A percentile compares a stretch with the other conserved stretches of the same genome.
Evolutionary conservation across 2,113 vertebrate species (phyloP).

Genomic region (Geococcyx californianus): DNA sequence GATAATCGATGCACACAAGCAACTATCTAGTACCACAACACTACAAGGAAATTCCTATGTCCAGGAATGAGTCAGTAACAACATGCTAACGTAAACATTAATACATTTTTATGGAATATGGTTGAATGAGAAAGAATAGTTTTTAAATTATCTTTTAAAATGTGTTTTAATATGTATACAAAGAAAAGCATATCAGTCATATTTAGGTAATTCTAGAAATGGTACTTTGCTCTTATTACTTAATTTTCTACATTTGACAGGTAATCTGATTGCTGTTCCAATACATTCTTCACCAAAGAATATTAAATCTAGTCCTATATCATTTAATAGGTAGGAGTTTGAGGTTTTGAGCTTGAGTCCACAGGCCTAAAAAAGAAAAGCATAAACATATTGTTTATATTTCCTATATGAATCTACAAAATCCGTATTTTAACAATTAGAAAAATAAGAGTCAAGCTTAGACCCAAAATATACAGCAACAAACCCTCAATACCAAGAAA

Average conservation of each 20-base stretch:
- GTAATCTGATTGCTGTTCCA: not conserved
- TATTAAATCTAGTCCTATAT: not conserved
- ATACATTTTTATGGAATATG: not conserved
- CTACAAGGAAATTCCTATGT: not conserved
- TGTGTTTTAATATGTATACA: not conserved
- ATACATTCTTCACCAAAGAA: not conserved
- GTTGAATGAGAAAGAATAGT: not conserved
- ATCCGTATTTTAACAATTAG: not conserved
- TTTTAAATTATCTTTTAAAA: not conserved
- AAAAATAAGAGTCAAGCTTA: not conserved
- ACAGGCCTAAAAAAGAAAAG: not conserved
- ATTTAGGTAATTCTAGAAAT: not conserved
- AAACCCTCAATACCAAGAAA: not conserved
- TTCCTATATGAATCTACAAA: not conserved
- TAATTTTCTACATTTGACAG: not conserved
- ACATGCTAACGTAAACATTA: not conserved
- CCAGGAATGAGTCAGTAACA: not conserved
- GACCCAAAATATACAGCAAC: not conserved
- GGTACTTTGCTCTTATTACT: not conserved
- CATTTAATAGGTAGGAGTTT: not conserved
- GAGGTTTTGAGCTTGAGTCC: not conserved
- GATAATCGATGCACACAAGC: not conserved
- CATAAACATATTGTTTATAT: not conserved
- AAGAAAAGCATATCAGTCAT: not conserved
- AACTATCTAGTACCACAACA: not conserved